A percentile compares a stretch with the other conserved stretches of the same genome.
Conservation (phyloP, 2,113 vertebrate genomes). For the Myiopsitta monachus region DNA sequence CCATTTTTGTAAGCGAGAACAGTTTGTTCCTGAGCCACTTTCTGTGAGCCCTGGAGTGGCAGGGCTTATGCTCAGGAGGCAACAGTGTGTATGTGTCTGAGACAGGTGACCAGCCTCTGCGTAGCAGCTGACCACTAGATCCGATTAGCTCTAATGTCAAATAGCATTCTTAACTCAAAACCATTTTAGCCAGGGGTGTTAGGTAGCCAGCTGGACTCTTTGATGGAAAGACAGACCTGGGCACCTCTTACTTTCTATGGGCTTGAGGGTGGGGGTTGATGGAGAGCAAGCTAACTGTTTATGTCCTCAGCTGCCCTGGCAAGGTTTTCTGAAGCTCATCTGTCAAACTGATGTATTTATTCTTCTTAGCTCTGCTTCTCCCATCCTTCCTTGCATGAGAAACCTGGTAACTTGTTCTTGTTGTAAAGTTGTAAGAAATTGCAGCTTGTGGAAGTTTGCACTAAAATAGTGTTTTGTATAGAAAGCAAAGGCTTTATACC, state of each 20-base stretch:
- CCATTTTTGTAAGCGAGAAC: background rate
- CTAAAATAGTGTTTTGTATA: background rate
- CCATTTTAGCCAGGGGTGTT: background rate
- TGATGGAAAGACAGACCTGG: background rate
- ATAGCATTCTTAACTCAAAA: background rate
- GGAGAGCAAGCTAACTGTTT: background rate
- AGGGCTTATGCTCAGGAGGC: background rate
- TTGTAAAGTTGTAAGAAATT: background rate
- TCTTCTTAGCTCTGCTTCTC: background rate
- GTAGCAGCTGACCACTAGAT: background rate
- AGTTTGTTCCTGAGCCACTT: background rate
- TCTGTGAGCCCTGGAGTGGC: background rate
- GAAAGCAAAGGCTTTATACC: background rate
- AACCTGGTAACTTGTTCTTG: background rate
- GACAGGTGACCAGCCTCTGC: background rate
- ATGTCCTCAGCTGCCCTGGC: background rate
- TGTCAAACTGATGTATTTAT: fast-evolving
- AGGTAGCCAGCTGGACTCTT: background rate
- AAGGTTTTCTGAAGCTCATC: background rate
- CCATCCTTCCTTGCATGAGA: background rate
- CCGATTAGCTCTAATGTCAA: background rate
- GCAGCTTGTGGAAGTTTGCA: background rate
- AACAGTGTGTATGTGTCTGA: background rate
- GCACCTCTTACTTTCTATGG: background rate
- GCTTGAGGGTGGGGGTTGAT: background rate